Percentiles rank a stretch among this genome's conserved stretches.
phyloP scores from a whole-genome alignment of 2,888 invertebrate species.

The Alitta virens region DNA sequence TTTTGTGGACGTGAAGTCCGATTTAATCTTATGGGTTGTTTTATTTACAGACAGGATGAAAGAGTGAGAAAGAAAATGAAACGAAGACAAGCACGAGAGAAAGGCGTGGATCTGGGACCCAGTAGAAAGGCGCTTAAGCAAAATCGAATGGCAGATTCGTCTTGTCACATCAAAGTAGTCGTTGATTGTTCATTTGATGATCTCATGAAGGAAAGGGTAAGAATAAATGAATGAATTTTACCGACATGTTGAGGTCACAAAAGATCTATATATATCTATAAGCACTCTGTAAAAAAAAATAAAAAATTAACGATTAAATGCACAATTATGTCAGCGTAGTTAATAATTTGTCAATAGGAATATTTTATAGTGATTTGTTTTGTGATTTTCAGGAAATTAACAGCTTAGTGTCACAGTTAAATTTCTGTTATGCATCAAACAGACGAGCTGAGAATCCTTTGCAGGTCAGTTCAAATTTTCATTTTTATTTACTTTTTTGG shows the following conservation, averaged over 20 bases:
- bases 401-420: conserved; percentile 85
- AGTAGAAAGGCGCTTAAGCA: conserved; percentile 77
- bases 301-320: background rate
- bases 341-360: too few relatives aligned
- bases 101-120: conserved; percentile 61
- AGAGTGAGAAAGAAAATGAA: conserved; percentile 63
- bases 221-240: too few relatives aligned
- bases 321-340: background rate
- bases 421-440: conserved; percentile 87
- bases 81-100: conserved; percentile 68
- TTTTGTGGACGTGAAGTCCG: too few relatives aligned
- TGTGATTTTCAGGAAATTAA: conserved; percentile 73
- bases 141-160: conserved; percentile 64
- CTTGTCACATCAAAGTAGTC: conserved; percentile 71
- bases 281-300: too few relatives aligned
- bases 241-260: too few relatives aligned
- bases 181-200: conserved; percentile 90
- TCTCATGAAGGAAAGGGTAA: conserved; percentile 77
- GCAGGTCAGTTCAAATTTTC: conserved; percentile 41
- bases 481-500: background rate
- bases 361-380: too few relatives aligned
- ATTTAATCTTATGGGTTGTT: too few relatives aligned
- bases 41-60: conserved; percentile 12
- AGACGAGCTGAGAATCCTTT: conserved; percentile 76
- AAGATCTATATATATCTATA: too few relatives aligned